Conservation (phyloP, 2,113 vertebrate genomes). For the Albula goreensis region DNA sequence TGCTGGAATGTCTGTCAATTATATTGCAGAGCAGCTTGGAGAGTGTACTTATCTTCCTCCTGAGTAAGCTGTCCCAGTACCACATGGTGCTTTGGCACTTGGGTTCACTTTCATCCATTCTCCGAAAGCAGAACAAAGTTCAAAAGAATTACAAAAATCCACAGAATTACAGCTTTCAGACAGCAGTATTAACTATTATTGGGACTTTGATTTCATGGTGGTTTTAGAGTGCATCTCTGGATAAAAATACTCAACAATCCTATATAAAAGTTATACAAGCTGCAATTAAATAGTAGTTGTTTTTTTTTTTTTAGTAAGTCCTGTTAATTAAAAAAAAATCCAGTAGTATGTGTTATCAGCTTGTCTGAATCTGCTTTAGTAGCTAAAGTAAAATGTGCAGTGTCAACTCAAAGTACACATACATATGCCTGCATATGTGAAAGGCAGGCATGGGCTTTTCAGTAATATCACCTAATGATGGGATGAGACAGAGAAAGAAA, state of each 20-base stretch:
- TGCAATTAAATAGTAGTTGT: no score
- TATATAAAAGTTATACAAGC: no score
- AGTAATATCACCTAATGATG: no score
- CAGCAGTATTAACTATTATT: slow-evolving; percentile 40
- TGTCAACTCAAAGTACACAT: no score
- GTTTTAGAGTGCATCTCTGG: background rate
- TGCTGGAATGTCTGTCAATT: slow-evolving; percentile 58
- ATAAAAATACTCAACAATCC: background rate
- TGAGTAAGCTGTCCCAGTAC: slow-evolving; percentile 58
- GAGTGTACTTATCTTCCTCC: slow-evolving; percentile 66
- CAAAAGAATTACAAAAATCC: slow-evolving; percentile 48
- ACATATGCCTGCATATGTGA: no score
- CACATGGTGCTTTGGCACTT: slow-evolving; percentile 69
- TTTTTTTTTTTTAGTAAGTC: no score
- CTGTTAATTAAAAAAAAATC: no score
- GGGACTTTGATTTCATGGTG: slow-evolving; percentile 26
- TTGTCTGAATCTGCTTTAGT: no score
- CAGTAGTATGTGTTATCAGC: no score
- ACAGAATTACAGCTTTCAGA: slow-evolving; percentile 35
- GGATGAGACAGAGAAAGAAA: no score
- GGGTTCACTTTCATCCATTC: slow-evolving; percentile 51
- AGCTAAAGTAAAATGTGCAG: no score
- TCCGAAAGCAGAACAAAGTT: slow-evolving; percentile 56
- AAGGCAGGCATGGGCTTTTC: no score
- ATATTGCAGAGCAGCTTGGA: slow-evolving; percentile 56